Evolutionary conservation across 2,888 invertebrate genomes (phyloP).

Genomic region (Malachius bipustulatus): DNA sequence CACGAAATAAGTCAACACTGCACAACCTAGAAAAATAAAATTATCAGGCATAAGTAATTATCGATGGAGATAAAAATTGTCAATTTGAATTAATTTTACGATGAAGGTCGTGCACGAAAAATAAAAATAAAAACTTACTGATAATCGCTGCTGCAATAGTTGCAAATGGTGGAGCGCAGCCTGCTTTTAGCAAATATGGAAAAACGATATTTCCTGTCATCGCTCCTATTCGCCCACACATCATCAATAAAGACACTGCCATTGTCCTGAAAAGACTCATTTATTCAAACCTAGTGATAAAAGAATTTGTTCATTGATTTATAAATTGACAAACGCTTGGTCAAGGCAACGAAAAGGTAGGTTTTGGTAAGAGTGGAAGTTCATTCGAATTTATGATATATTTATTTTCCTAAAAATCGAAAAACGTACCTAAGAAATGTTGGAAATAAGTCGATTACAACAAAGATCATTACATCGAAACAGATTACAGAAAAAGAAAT

Average conservation of each 20-base stretch:
- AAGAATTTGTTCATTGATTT: too few relatives aligned
- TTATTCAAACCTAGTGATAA: background rate
- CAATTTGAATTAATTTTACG: too few relatives aligned
- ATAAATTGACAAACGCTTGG: too few relatives aligned
- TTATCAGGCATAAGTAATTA: too few relatives aligned
- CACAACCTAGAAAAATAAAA: too few relatives aligned
- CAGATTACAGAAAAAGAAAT: slow-evolving; percentile 44
- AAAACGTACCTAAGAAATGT: slow-evolving; percentile 47
- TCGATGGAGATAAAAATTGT: too few relatives aligned
- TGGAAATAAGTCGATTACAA: slow-evolving; percentile 53
- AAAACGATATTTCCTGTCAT: slow-evolving; percentile 59
- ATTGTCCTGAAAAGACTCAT: slow-evolving; percentile 47
- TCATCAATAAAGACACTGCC: slow-evolving; percentile 58
- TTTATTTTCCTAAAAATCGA: too few relatives aligned
- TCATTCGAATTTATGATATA: too few relatives aligned
- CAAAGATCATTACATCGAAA: slow-evolving; percentile 48
- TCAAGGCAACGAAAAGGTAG: too few relatives aligned
- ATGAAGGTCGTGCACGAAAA: too few relatives aligned
- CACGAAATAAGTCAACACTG: too few relatives aligned
- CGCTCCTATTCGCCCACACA: slow-evolving; percentile 59
- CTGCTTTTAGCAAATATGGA: slow-evolving; percentile 52
- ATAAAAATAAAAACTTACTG: slow-evolving; percentile 36
- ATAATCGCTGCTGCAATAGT: slow-evolving; percentile 50
- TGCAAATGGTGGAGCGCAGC: slow-evolving; percentile 61
- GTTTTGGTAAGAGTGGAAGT: too few relatives aligned